A percentile compares a stretch with the other conserved stretches of the same genome.
These are phyloP conservation scores for Aurelia sp. DNA, from an alignment of 30 jellyfish, hydroid and myxozoan species.

Conservation along the genomic window DNA sequence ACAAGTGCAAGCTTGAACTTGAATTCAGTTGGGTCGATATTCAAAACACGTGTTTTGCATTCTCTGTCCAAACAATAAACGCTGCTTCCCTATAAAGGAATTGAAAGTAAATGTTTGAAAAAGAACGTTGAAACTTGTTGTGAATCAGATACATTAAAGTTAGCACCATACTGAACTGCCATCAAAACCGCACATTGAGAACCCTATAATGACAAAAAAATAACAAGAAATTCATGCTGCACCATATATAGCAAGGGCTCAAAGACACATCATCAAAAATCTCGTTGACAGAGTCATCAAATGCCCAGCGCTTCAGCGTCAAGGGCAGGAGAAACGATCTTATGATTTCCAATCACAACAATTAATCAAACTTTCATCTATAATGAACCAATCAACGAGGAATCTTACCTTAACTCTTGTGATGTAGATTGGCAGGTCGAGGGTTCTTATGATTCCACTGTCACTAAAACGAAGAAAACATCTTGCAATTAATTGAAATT, in stretches of 20 bases:
- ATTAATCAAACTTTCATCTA: too few relatives aligned
- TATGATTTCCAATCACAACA: too few relatives aligned
- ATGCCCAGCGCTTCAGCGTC: too few relatives aligned
- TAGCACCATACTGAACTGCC: too few relatives aligned
- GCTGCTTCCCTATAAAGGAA: constrained; percentile 82
- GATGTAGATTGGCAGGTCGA: constrained; percentile 92
- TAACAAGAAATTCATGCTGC: too few relatives aligned
- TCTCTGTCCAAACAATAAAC: constrained; percentile 97
- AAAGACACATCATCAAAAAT: too few relatives aligned
- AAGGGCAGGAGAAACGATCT: too few relatives aligned
- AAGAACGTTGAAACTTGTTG: not conserved
- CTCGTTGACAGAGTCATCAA: too few relatives aligned
- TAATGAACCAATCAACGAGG: not conserved
- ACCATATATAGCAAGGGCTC: too few relatives aligned
- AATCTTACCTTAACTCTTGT: constrained; percentile 91
- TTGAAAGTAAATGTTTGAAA: not conserved
- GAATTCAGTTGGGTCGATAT: constrained; percentile 96
- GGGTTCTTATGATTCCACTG: constrained; percentile 93
- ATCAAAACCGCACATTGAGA: too few relatives aligned
- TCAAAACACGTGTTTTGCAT: constrained; percentile 89
- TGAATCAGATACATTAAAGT: too few relatives aligned
- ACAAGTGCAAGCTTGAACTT: constrained; percentile 95
- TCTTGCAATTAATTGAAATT: not conserved
- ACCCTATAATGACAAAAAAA: too few relatives aligned
- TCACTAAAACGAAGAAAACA: constrained; percentile 60